phyloP scores from a whole-genome alignment of 2,888 invertebrate species.

The Patella ulyssiponensis region DNA sequence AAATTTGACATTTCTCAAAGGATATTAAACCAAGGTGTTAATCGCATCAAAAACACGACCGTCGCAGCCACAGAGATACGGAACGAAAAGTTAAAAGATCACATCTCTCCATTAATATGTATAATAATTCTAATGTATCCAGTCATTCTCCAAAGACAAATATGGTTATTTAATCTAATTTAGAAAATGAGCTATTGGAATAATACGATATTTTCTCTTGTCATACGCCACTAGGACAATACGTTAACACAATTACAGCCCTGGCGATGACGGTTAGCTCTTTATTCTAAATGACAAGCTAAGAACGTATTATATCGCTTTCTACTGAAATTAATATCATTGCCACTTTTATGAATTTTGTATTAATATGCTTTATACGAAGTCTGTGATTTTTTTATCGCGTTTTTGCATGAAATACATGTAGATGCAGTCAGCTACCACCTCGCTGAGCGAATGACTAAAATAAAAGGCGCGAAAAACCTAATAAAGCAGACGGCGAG shows the following conservation, averaged over 20 bases:
- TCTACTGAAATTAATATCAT: neutral
- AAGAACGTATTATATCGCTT: neutral
- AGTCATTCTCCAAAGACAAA: too few species aligned
- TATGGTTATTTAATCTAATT: constrained; percentile 8
- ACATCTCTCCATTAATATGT: too few species aligned
- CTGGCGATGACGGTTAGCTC: neutral
- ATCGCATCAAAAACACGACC: neutral
- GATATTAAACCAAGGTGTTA: neutral
- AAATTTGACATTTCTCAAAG: neutral
- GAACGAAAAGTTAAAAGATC: too few species aligned
- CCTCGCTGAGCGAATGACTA: too few species aligned
- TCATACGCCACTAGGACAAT: neutral
- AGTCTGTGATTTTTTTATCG: too few species aligned
- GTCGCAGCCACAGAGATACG: too few species aligned
- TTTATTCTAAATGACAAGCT: neutral
- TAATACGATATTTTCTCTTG: constrained; percentile 2
- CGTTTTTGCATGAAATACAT: too few species aligned
- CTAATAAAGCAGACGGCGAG: too few species aligned
- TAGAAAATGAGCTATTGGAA: neutral
- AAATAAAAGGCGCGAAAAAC: too few species aligned
- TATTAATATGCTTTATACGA: neutral
- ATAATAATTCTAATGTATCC: too few species aligned
- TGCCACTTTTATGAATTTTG: neutral
- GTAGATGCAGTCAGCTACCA: too few species aligned
- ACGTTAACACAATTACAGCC: neutral